A percentile compares a stretch with the other conserved stretches of the same genome.
phyloP scores from a whole-genome alignment of 2,797 vertebrate genomes.

The Falco berigora region DNA sequence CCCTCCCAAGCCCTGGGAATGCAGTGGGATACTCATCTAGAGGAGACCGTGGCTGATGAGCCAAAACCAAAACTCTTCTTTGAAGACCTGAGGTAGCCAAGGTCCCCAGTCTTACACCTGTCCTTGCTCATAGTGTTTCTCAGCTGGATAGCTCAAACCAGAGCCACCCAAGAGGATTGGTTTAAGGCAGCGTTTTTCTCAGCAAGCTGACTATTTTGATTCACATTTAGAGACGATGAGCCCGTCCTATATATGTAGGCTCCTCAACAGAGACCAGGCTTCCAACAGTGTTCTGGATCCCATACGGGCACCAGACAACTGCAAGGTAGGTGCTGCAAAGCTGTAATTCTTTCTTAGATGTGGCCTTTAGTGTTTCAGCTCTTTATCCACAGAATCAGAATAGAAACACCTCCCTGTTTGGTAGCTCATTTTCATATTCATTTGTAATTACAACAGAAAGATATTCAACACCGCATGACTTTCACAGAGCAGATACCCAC shows the following conservation, averaged over 20 bases:
- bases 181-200: not conserved
- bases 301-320: conserved; percentile 24
- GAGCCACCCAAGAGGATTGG: not conserved
- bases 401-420: conserved; percentile 29
- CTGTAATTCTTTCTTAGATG: conserved; percentile 47
- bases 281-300: not conserved
- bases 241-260: not conserved
- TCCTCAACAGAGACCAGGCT: not conserved
- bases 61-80: not conserved
- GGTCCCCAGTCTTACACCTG: not conserved
- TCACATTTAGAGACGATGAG: not conserved
- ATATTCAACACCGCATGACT: not conserved
- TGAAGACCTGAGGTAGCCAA: not conserved
- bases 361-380: conserved; percentile 45
- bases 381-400: conserved; percentile 22
- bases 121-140: not conserved
- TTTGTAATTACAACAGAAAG: conserved; percentile 47
- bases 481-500: conserved; percentile 6
- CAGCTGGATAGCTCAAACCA: not conserved
- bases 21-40: not conserved
- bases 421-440: conserved; percentile 28
- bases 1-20: not conserved
- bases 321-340: conserved; percentile 22
- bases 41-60: not conserved
- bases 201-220: not conserved